Evolutionary conservation across 37 sponge, comb jelly and placozoan species (phyloP).

Genomic region (Haliclona indistincta): DNA sequence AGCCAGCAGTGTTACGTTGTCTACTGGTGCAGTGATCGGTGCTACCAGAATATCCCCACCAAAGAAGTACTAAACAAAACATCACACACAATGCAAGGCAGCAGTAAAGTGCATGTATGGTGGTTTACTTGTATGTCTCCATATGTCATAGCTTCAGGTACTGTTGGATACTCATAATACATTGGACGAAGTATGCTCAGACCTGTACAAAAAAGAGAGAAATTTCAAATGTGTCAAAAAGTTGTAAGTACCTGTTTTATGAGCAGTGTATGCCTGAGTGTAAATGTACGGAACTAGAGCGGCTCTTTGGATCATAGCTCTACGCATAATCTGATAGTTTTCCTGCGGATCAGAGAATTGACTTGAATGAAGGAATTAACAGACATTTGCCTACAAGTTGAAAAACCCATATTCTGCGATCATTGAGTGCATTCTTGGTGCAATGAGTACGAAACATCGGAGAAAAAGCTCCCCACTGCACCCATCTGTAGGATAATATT

Average conservation of each 20-base stretch:
- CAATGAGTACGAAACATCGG: conserved; percentile 81
- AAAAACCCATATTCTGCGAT: conserved; percentile 68
- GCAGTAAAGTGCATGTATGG: too few relatives aligned
- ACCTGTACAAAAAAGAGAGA: too few relatives aligned
- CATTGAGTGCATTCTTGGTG: conserved; percentile 51
- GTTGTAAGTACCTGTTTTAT: conserved; percentile 67
- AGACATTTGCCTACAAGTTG: conserved; percentile 59
- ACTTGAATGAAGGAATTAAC: too few relatives aligned
- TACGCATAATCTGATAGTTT: conserved; percentile 63
- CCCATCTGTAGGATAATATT: too few relatives aligned
- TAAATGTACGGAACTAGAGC: conserved; percentile 76
- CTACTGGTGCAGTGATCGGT: too few relatives aligned
- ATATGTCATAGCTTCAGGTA: conserved; percentile 32
- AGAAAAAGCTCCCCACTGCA: conserved; percentile 83
- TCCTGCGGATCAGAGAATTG: too few relatives aligned
- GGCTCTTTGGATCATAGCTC: conserved; percentile 34
- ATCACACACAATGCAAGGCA: too few relatives aligned
- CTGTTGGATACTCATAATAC: conserved; percentile 73
- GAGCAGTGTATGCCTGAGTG: conserved; percentile 51
- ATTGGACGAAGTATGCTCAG: conserved; percentile 62
- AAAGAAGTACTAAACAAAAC: too few relatives aligned
- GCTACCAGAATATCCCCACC: too few relatives aligned
- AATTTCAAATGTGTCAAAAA: too few relatives aligned
- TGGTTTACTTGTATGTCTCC: too few relatives aligned
- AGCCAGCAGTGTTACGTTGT: too few relatives aligned